phyloP scores from a whole-genome alignment of 2,113 vertebrate genomes.

The Sylvilagus bachmani region DNA sequence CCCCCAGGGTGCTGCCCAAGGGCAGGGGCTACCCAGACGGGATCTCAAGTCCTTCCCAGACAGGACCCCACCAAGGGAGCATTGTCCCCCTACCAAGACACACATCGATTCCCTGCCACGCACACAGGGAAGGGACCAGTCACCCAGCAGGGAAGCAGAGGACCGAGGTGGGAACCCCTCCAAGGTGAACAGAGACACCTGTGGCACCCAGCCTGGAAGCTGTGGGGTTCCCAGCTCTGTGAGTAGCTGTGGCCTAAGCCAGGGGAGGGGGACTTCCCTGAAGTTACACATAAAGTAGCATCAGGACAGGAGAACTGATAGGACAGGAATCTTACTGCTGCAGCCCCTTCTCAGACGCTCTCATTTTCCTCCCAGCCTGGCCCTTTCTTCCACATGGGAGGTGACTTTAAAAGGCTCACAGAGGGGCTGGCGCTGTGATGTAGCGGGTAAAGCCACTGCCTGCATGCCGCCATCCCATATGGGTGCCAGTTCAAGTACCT shows the following conservation, averaged over 20 bases:
- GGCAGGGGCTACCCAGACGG: not conserved
- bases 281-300: not conserved
- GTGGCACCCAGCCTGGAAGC: not conserved
- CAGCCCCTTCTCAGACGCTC: not conserved
- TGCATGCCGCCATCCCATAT: too few relatives aligned
- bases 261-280: too few relatives aligned
- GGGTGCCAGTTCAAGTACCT: too few relatives aligned
- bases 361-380: not conserved
- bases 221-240: not conserved
- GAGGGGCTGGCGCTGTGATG: too few relatives aligned
- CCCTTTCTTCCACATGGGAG: not conserved
- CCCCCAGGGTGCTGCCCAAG: too few relatives aligned
- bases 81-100: too few relatives aligned
- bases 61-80: not conserved
- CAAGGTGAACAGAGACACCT: not conserved
- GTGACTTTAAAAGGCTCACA: too few relatives aligned
- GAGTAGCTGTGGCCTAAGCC: not conserved
- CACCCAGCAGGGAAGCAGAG: not conserved
- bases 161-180: not conserved
- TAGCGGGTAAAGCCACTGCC: too few relatives aligned
- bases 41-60: not conserved
- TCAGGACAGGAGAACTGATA: not conserved
- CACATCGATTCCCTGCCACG: too few relatives aligned
- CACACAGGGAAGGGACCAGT: not conserved
- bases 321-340: not conserved